Conservation (phyloP, 2,888 invertebrate species). For the Fragum fragum region DNA sequence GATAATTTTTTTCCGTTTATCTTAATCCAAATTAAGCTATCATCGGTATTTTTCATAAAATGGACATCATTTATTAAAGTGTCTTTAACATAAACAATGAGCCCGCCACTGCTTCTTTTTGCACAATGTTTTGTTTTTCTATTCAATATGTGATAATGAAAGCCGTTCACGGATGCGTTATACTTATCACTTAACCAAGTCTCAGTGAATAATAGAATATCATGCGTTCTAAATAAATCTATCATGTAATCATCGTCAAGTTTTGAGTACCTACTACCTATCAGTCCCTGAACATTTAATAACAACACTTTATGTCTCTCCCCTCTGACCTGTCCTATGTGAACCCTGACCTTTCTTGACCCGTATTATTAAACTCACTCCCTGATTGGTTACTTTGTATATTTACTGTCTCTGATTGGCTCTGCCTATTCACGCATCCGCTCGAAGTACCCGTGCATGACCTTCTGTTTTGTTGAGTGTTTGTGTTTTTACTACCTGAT, state of each 20-base stretch:
- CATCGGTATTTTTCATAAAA: no score
- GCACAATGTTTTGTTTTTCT: neutral
- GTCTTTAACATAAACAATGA: slow-evolving; percentile 5
- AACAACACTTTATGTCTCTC: neutral
- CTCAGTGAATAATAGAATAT: slow-evolving; percentile 22
- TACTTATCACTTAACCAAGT: neutral
- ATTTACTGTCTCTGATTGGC: neutral
- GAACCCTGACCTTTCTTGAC: neutral
- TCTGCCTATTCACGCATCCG: neutral
- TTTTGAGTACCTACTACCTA: slow-evolving; percentile 11
- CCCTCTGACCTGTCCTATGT: slow-evolving; percentile 16
- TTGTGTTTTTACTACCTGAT: slow-evolving; percentile 8
- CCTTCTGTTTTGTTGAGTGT: neutral
- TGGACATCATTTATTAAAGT: no score
- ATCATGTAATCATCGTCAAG: slow-evolving; percentile 3
- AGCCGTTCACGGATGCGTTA: neutral
- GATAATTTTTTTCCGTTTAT: no score
- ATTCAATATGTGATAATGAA: neutral
- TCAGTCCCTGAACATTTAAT: slow-evolving; percentile 24
- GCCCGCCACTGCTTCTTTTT: slow-evolving; percentile 20
- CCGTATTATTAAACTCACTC: neutral
- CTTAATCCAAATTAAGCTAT: no score
- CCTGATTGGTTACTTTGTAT: neutral
- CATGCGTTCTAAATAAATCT: slow-evolving; percentile 6
- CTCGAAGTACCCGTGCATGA: slow-evolving; percentile 2